Evolutionary conservation across 1,140 invertebrate species (phyloP).

Genomic region (Teleogryllus occipitalis): DNA sequence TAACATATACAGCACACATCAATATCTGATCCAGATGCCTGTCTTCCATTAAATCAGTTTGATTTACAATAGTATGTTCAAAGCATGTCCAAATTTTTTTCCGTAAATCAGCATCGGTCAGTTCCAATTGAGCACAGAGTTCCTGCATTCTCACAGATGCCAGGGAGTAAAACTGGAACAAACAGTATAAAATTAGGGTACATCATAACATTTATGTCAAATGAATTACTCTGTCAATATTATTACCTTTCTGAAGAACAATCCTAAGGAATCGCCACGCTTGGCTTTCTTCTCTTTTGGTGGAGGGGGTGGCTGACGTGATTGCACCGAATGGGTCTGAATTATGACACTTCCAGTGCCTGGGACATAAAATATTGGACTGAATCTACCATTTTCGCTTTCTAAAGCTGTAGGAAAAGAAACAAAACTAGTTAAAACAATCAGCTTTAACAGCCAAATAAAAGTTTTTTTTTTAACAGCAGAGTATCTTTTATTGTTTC

Average conservation of each 20-base stretch:
- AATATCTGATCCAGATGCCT: constrained; percentile 94
- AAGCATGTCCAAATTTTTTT: constrained; percentile 95
- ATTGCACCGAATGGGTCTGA: constrained; percentile 18
- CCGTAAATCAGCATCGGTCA: constrained; percentile 65
- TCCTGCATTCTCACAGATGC: constrained; percentile 83
- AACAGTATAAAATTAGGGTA: background rate
- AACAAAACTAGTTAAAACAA: too few species aligned
- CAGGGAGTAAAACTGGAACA: constrained; percentile 78
- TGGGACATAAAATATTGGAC: constrained; percentile 24
- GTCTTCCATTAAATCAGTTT: constrained; percentile 78
- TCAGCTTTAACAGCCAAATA: too few species aligned
- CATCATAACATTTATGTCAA: too few species aligned
- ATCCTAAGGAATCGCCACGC: constrained; percentile 53
- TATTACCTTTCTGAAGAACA: constrained; percentile 68
- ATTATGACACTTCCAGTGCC: constrained; percentile 24
- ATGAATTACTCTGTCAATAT: background rate
- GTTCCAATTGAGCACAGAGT: constrained; percentile 70
- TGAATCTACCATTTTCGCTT: constrained; percentile 26
- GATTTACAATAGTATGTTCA: constrained; percentile 79
- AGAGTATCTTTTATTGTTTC: too few species aligned
- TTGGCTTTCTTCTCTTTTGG: constrained; percentile 39
- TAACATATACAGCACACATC: constrained; percentile 97
- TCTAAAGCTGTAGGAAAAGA: constrained; percentile 21
- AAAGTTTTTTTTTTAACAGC: too few species aligned
- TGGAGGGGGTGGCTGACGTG: constrained; percentile 6